These are phyloP conservation scores for Hydractinia echinata DNA, from an alignment of 30 jellyfish, hydroid and myxozoan species.

Conservation along the genomic window DNA sequence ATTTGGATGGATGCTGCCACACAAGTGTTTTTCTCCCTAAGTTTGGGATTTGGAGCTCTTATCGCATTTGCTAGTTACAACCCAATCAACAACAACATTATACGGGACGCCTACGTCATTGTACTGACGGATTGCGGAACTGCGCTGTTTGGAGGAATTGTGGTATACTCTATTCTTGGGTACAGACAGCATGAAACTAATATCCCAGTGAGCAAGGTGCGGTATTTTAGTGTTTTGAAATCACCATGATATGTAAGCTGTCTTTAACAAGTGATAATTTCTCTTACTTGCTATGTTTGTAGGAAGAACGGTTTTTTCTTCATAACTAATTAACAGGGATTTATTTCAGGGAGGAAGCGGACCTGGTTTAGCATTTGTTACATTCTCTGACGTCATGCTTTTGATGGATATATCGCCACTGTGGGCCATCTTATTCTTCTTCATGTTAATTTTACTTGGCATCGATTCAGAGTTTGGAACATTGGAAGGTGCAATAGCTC, in stretches of 20 bases:
- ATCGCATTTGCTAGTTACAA: constrained; percentile 87
- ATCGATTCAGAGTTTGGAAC: constrained; percentile 89
- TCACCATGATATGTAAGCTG: neutral
- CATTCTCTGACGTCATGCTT: constrained; percentile 75
- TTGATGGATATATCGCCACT: constrained; percentile 93
- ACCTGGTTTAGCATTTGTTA: constrained; percentile 86
- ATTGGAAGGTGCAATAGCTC: constrained; percentile 85
- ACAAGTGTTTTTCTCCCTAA: constrained; percentile 73
- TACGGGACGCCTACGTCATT: constrained; percentile 80
- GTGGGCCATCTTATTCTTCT: constrained; percentile 83
- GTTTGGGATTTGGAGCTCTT: constrained; percentile 86
- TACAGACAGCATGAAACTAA: constrained; percentile 53
- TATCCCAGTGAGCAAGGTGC: constrained; percentile 39
- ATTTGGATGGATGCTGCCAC: constrained; percentile 94
- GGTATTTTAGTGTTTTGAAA: neutral
- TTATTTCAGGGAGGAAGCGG: constrained; percentile 64
- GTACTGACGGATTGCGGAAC: constrained; percentile 61
- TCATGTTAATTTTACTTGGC: constrained; percentile 78
- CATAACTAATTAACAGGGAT: neutral
- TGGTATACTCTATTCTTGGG: constrained; percentile 79
- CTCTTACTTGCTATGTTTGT: neutral
- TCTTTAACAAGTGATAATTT: neutral
- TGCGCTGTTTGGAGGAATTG: constrained; percentile 74
- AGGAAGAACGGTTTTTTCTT: neutral
- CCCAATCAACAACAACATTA: constrained; percentile 64